A percentile compares a stretch with the other conserved stretches of the same genome.
These are phyloP conservation scores for Drosophila incognita DNA, from an alignment of 2,888 invertebrate genomes.

Conservation along the genomic window DNA sequence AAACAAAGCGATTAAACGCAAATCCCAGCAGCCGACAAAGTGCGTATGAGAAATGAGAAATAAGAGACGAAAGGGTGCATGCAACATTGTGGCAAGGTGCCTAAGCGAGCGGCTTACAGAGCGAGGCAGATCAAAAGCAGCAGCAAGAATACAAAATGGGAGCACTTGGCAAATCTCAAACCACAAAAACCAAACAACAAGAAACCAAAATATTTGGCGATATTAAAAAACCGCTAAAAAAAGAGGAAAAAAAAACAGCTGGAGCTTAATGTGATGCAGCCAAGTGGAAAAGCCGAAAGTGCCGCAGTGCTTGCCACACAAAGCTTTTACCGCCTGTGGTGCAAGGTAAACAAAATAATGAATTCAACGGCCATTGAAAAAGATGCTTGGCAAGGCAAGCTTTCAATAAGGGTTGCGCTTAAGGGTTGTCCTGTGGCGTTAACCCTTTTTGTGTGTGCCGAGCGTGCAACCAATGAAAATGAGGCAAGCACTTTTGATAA, in stretches of 20 bases:
- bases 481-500: slow-evolving; percentile 25
- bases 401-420: slow-evolving; percentile 39
- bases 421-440: slow-evolving; percentile 44
- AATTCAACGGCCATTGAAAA: slow-evolving; percentile 51
- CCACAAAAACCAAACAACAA: slow-evolving; percentile 23
- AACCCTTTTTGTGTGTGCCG: slow-evolving; percentile 45
- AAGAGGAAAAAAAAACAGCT: slow-evolving; percentile 23
- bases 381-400: slow-evolving; percentile 27
- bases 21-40: slow-evolving; percentile 62
- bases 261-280: slow-evolving; percentile 36
- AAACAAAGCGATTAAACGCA: slow-evolving; percentile 58
- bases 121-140: background rate
- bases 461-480: slow-evolving; percentile 42
- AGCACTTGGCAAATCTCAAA: background rate
- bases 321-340: slow-evolving; percentile 38
- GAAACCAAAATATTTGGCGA: slow-evolving; percentile 51
- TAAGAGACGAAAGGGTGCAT: slow-evolving; percentile 50
- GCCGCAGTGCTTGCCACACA: slow-evolving; percentile 6
- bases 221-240: slow-evolving; percentile 17
- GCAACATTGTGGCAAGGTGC: slow-evolving; percentile 49
- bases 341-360: slow-evolving; percentile 38
- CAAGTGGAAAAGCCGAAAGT: slow-evolving; percentile 8
- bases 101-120: slow-evolving; percentile 44
- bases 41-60: slow-evolving; percentile 8
- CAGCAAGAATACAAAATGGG: background rate